Evolutionary conservation across 2,888 invertebrate species (phyloP).

Genomic region (Philopedon plagiatum): DNA sequence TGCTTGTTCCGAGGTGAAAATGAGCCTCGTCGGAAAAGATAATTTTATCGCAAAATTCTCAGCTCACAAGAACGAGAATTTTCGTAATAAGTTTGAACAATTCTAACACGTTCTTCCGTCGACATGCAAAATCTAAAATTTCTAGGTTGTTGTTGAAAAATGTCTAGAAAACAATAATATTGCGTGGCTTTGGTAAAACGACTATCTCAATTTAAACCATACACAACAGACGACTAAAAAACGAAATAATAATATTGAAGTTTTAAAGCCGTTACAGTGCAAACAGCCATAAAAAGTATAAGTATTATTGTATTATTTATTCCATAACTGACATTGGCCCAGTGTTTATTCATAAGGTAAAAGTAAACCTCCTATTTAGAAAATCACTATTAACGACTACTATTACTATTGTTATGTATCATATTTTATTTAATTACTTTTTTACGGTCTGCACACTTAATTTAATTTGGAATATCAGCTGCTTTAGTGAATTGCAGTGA

Average conservation of each 20-base stretch:
- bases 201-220: too few species aligned
- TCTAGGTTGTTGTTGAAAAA: too few species aligned
- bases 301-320: conserved; percentile 11
- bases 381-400: conserved; percentile 12
- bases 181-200: too few species aligned
- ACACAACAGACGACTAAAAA: not conserved
- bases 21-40: too few species aligned
- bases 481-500: not conserved
- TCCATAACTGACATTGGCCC: conserved; percentile 47
- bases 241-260: not conserved
- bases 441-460: not conserved
- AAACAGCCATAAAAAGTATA: conserved; percentile 2
- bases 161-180: too few species aligned
- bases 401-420: conserved; percentile 21
- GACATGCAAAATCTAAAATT: too few species aligned
- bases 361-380: conserved; percentile 40
- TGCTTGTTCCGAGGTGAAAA: too few species aligned
- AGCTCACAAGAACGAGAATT: too few species aligned
- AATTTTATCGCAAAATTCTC: too few species aligned
- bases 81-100: too few species aligned
- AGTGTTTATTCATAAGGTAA: conserved; percentile 46
- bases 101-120: too few species aligned
- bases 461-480: not conserved
- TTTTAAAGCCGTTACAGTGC: conserved; percentile 10
- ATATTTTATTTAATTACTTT: conserved; percentile 11